These are phyloP conservation scores for Urophycis tenuis DNA, from an alignment of 2,797 vertebrate genomes.

Conservation along the genomic window DNA sequence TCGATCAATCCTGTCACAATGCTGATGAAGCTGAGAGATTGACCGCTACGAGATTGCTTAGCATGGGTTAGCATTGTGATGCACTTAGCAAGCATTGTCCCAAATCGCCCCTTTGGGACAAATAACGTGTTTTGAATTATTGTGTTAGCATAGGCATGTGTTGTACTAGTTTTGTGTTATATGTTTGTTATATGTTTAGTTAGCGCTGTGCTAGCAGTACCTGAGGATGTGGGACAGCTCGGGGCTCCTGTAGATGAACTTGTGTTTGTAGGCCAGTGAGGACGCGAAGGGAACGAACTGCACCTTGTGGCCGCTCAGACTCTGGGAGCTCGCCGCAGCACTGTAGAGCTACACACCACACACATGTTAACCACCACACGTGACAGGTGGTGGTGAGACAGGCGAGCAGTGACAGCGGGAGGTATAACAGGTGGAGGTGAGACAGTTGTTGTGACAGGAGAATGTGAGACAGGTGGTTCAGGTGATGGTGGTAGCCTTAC, in stretches of 20 bases:
- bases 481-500: constrained; percentile 50
- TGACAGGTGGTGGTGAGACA: no score
- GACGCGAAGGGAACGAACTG: constrained; percentile 88
- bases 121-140: no score
- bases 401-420: no score
- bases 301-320: constrained; percentile 86
- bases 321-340: constrained; percentile 77
- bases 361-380: no score
- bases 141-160: background rate
- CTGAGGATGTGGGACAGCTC: constrained; percentile 90
- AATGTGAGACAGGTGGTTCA: background rate
- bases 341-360: constrained; percentile 76
- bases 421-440: no score
- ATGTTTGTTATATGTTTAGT: background rate
- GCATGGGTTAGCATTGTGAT: background rate
- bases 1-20: no score
- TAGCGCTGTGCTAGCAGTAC: constrained; percentile 55
- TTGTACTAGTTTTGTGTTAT: background rate
- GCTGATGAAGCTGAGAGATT: background rate
- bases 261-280: constrained; percentile 88
- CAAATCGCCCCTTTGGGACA: no score
- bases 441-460: background rate
- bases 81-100: background rate
- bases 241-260: constrained; percentile 95
- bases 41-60: background rate